Conservation (phyloP, 2,797 vertebrate species). For the Catharus ustulatus region DNA sequence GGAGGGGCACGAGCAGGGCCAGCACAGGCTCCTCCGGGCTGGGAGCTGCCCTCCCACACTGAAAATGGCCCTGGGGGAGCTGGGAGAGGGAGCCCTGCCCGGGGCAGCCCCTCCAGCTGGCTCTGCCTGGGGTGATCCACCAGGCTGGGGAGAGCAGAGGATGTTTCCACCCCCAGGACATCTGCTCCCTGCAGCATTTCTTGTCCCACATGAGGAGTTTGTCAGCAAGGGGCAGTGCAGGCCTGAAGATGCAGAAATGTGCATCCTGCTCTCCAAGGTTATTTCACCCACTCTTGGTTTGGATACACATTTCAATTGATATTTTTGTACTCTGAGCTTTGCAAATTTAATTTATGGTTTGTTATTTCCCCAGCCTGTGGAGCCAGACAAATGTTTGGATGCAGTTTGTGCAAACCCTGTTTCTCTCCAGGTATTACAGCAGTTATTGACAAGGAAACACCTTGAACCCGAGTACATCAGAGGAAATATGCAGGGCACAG, state of each 20-base stretch:
- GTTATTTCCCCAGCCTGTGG: background rate
- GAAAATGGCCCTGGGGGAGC: background rate
- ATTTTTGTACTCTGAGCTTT: background rate
- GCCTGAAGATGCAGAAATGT: background rate
- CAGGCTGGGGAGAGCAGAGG: background rate
- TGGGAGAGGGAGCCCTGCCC: background rate
- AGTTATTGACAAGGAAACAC: background rate
- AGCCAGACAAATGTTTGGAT: background rate
- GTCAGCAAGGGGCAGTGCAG: conserved; percentile 53
- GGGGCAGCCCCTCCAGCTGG: background rate
- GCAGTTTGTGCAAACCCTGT: background rate
- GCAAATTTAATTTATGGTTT: background rate
- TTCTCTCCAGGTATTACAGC: background rate
- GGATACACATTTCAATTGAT: background rate
- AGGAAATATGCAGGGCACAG: background rate
- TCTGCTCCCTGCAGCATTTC: background rate
- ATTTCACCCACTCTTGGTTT: background rate
- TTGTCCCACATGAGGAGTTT: background rate
- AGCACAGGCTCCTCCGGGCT: background rate
- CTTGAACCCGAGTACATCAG: background rate
- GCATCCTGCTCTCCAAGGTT: background rate
- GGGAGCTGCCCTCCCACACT: background rate
- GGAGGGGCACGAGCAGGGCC: too few relatives aligned
- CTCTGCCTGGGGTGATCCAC: background rate
- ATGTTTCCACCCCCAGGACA: background rate